Base-by-base conservation (phyloP, 2,797 vertebrate genomes). In the Syngnathus rostellatus region DNA sequence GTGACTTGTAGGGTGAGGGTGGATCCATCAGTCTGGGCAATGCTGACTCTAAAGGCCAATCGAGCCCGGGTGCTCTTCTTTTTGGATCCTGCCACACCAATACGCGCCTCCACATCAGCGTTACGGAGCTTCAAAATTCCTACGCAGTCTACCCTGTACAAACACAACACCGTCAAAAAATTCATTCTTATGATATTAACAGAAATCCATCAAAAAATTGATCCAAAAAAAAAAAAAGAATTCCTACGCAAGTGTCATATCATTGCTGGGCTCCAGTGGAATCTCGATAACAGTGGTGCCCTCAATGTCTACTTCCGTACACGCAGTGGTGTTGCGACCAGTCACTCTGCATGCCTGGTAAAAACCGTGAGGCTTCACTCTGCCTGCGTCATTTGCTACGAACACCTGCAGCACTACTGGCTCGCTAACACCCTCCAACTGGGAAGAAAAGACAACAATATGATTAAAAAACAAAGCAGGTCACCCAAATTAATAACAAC, bases 1-100 rank as follows among this genome's bases (percentile, higher is more conserved):
- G 93, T 90, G 0, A 92, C 92, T 89, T 99, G 97, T 23, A 99
- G 85, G 53, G 90, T 98, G 72, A 98, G 87, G 45, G 90, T 75
- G 0, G 97, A 95, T 67, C 95, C 95, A 46, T 99, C 96, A 65
- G 95, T 85, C 72, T 94, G 94, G 12, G 92, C 89, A 81, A 99
- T 94, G 85, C 85, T 93, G 65, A 99, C 96, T 66, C 96, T 91
- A 72, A 99, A 99, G 61, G 97, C 95, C 84, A 99, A 86, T 66
- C 97, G 92, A 72, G 96, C 97, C 23, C 97, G 94, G 10, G 97
- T 99, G 85, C 97, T 99, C 75, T 99, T 99, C 79, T 99, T 99
- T 89, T 99, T 99, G 69, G 97, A 99, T 62, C 97, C 96, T 31
- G 95, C 94, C 68, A 99, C 92, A 37, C 97, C 97, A 69, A 99